Base-by-base conservation (phyloP, 2,113 vertebrate species). In the Pangasianodon gigas region DNA sequence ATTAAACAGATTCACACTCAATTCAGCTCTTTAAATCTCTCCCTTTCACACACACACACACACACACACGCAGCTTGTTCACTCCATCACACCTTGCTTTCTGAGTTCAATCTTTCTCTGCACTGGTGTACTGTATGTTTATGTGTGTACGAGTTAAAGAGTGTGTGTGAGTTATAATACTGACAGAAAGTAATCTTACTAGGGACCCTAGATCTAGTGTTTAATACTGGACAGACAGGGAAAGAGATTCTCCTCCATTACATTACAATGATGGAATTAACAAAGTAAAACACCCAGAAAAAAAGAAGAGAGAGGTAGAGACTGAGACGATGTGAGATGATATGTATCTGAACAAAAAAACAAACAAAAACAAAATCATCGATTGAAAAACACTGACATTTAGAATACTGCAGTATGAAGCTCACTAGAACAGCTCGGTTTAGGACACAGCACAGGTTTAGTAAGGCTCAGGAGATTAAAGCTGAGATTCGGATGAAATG, bases 1-100 rank as follows among this genome's bases (percentile, higher is more conserved):
- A 58, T 16, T 5, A 51, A 58, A 21, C 14, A n/a, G 51, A 52
- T n/a, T 32, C 51, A 54, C 89, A 93, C 93, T 94, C 93, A 87
- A 90, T 87, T 92, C 84, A 46, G 81, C 69, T 86, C 77, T 67
- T 46, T 21, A 41, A 74, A 74, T 41, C 69, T 58, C 41, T 77
- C 21, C 41, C 65, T 32, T 16, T 4, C 74, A 85, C 67, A 87
- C 65, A 86, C 62, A 75, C 37, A 37, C 37, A 37, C 37, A 37
- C 37, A 37, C 80, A 88, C 88, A 32, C 83, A 92, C 87, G 58
- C 85, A 67, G 32, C 44, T 18, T 41, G 75, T 77, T 77, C 44
- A 48, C 75, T 48, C 75, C 24, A 79, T 79, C 77, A 51, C 24
- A 2, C 7, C 1, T 79, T 79, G 21, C 10, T 13, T 37, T 79